A percentile compares a stretch with the other conserved stretches of the same genome.
phyloP scores from a whole-genome alignment of 2,797 vertebrate species.

The Craterocephalus amniculus region DNA sequence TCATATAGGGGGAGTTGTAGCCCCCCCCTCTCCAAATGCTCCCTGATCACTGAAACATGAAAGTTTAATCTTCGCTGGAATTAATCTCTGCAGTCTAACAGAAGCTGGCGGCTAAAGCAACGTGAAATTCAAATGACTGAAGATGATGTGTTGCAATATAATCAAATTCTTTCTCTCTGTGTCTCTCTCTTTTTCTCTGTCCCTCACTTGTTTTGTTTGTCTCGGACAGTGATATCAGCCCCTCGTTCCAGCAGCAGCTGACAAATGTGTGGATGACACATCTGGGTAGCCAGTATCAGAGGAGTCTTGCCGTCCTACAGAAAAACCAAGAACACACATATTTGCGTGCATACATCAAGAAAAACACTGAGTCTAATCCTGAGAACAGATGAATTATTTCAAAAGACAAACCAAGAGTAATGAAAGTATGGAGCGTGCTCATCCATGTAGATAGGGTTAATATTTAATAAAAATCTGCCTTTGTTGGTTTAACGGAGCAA shows the following conservation, averaged over 20 bases:
- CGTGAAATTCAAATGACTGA: slow-evolving; percentile 1
- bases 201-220: slow-evolving; percentile 96
- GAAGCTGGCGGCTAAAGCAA: slow-evolving; percentile 12
- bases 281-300: slow-evolving; percentile 94
- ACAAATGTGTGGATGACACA: slow-evolving; percentile 93
- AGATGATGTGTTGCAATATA: background rate
- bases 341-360: slow-evolving; percentile 2
- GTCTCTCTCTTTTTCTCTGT: too few relatives aligned
- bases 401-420: background rate
- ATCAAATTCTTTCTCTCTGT: slow-evolving; percentile 1
- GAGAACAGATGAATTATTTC: slow-evolving; percentile 2
- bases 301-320: slow-evolving; percentile 93
- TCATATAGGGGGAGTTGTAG: too few relatives aligned
- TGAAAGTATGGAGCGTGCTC: background rate
- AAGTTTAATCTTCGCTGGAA: background rate
- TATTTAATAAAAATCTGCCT: background rate
- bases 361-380: background rate
- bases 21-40: too few relatives aligned
- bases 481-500: background rate
- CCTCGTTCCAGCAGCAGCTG: slow-evolving; percentile 93
- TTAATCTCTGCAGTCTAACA: background rate
- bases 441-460: background rate
- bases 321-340: background rate
- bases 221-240: slow-evolving; percentile 88
- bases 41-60: too few relatives aligned